These are phyloP conservation scores for Falco concolor DNA, from an alignment of 2,797 vertebrate species.

Conservation along the genomic window DNA sequence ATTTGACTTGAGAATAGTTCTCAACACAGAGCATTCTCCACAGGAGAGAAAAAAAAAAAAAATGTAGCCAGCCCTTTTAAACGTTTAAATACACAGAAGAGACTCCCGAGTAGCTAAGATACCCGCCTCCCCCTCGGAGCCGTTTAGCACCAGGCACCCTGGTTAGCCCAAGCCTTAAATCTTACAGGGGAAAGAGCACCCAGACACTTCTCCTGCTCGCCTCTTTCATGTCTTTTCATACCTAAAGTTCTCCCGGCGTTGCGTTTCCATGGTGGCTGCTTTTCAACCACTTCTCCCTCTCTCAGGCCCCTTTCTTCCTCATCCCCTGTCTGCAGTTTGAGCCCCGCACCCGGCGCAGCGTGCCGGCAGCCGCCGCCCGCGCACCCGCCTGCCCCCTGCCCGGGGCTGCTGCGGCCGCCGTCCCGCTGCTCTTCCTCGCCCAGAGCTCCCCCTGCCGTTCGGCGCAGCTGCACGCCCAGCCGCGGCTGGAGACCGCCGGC, in stretches of 20 bases:
- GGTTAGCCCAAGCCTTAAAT: not conserved
- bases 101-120: not conserved
- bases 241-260: not conserved
- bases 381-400: not conserved
- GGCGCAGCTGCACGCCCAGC: not conserved
- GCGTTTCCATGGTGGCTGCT: not conserved
- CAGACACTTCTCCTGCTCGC: not conserved
- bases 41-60: not conserved
- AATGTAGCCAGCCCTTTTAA: not conserved
- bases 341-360: not conserved
- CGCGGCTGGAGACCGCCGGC: not conserved
- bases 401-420: not conserved
- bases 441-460: conserved; percentile 63
- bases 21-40: not conserved
- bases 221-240: not conserved
- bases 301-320: not conserved
- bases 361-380: not conserved
- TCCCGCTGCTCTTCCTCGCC: conserved; percentile 7
- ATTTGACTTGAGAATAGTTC: not conserved
- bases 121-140: not conserved
- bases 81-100: not conserved
- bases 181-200: not conserved
- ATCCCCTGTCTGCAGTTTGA: not conserved
- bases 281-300: not conserved
- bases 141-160: not conserved